phyloP scores from a whole-genome alignment of 2,797 vertebrate species.

The Aselliscus stoliczkanus region DNA sequence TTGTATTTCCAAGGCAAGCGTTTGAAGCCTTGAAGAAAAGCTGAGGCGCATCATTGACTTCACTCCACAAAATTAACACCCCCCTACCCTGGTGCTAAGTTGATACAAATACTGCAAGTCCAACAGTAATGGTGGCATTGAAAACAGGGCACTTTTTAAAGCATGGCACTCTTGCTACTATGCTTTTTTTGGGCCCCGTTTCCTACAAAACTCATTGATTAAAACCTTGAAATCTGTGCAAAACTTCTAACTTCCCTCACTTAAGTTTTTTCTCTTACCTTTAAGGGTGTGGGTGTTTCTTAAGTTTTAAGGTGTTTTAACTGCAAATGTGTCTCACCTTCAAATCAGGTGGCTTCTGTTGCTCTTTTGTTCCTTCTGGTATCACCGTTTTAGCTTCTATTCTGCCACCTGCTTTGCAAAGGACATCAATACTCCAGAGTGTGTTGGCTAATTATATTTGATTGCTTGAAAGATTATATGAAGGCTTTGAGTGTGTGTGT shows the following conservation, averaged over 20 bases:
- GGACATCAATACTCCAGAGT: slow-evolving; percentile 56
- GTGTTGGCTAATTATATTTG: slow-evolving; percentile 68
- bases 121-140: neutral
- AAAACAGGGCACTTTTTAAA: neutral
- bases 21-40: neutral
- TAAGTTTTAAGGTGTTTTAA: slow-evolving; percentile 45
- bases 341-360: neutral
- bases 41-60: neutral
- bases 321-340: slow-evolving; percentile 30
- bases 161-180: neutral
- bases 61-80: neutral
- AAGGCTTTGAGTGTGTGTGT: slow-evolving; percentile 17
- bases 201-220: neutral
- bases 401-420: slow-evolving; percentile 59
- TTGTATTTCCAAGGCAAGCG: neutral
- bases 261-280: neutral
- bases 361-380: slow-evolving; percentile 45
- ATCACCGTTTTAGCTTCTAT: slow-evolving; percentile 45
- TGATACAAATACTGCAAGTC: neutral
- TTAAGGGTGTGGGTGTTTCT: neutral
- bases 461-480: slow-evolving; percentile 65
- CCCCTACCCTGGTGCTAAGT: neutral
- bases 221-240: neutral
- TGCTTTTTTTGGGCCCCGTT: neutral
- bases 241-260: neutral